Evolutionary conservation across 2,888 invertebrate genomes (phyloP).

Genomic region (Phalera bucephala): DNA sequence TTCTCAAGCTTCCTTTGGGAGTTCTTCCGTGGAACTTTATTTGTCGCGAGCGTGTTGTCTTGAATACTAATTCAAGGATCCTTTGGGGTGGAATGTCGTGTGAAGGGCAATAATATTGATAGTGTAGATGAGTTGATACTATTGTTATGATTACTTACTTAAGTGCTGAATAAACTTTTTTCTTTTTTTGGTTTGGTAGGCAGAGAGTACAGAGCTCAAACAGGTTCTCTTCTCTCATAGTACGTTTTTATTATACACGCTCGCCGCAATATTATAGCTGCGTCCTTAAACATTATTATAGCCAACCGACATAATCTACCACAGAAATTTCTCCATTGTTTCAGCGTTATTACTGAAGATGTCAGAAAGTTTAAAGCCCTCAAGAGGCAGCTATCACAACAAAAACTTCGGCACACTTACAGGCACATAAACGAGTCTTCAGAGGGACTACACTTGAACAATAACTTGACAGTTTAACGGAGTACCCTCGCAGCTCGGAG

Average conservation of each 20-base stretch:
- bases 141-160: too few relatives aligned
- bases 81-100: too few relatives aligned
- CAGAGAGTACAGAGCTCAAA: too few relatives aligned
- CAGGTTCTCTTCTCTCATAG: too few relatives aligned
- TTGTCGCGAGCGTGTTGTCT: conserved; percentile 15
- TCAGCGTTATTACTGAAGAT: neutral
- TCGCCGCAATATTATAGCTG: too few relatives aligned
- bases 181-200: too few relatives aligned
- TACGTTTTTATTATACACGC: too few relatives aligned
- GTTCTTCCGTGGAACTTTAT: conserved; percentile 12
- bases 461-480: conserved; percentile 33
- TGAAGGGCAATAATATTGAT: too few relatives aligned
- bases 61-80: conserved; percentile 20
- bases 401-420: conserved; percentile 1
- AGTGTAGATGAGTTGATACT: too few relatives aligned
- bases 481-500: conserved; percentile 24
- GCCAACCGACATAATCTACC: too few relatives aligned
- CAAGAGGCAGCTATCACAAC: neutral
- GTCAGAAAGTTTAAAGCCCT: neutral
- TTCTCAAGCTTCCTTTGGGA: conserved; percentile 16
- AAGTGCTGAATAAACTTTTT: too few relatives aligned
- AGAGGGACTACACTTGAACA: conserved; percentile 16
- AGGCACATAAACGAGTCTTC: conserved; percentile 3
- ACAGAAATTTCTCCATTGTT: neutral
- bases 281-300: too few relatives aligned